Base-by-base conservation (phyloP, 1,140 invertebrate species). In the Meteorus sp. region DNA sequence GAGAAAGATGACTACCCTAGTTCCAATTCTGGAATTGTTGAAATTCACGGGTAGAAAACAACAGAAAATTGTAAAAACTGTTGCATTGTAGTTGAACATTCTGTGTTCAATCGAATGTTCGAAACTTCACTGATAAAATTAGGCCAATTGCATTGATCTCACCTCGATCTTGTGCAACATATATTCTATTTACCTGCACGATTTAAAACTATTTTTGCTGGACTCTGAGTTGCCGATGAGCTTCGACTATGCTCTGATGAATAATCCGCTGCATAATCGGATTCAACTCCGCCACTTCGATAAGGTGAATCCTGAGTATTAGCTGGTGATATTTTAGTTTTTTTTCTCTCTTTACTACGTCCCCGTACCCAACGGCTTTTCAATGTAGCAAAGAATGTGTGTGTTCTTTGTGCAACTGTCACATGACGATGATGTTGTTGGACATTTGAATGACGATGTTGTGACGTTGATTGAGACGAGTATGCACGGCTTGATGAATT, bases 261-360 rank as follows among this genome's bases (percentile, higher is more conserved):
- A 63, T 87, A 85, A 76, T 89, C 88, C 9, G 86, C 87, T 1
- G 86, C 86, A 74, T 90, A 89, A 64, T 90, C 56, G 80, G 88
- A 75, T 80, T 88, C 77, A 41, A 70, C 56, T 5, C 69, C 68
- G 19, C 54, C 53, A 53, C 43, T 61, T 31, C 56, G 43, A 33
- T 63, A 47, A 9, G 61, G 57, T 11, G 61, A 63, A 43, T 63
- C 57, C 67, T 73, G 64, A 78, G 78, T 2, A 61, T 56, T 22
- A 59, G 15, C 22, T 7, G 37, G 29, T 2, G 68, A 23, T 2
- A 33, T 76, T 61, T 67, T 79, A 15, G 65, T 58, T 45, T 78
- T 75, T 53, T 75, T 78, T 1, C 84, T 68, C 62, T 87, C 85
- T 73, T 85, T 87, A 66, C 85, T 86, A 8, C 83, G 79, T 23